Evolutionary conservation across 2,888 invertebrate species (phyloP), one percentile per base, ranked within the genome.

Genomic region (Melanotus villosus): DNA sequence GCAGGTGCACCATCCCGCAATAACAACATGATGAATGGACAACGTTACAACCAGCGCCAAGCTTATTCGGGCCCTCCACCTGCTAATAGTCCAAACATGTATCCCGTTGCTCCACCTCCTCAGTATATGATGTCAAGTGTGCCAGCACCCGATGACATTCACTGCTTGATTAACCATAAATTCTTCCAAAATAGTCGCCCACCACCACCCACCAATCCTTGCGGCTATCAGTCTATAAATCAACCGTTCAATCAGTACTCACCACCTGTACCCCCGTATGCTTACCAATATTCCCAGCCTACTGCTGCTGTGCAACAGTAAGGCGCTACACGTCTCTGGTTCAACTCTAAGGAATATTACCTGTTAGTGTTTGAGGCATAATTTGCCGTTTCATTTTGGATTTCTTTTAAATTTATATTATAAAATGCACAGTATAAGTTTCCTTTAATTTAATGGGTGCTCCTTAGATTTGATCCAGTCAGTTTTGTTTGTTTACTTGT

Each of bases 271-370:
- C 88, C 90, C 6, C 91, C 91, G 83, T 85, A 85, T 58, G 77
- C 82, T 78, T 89, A 83, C 83, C 90, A 83, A 80, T 92, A 84
- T 86, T 89, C 86, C 80, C 91, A 83, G 83, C 87, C 92, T 32
- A 90, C 92, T 47, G 90, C 92, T 47, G 85, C 86, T 32, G 92
- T 93, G 63, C 93, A 93, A 83, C 93, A 93, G 88, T 93, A 91
- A 89, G 82, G 23, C 14, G 19, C 54, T 23, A 9, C 36, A 23
- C 10, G 23, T 47, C 14, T 16, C 12, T 1, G 23, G 47, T 23
- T 3, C 3, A 45, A 18, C 12, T 18, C 52, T 30, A n/a, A 26
- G 19, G 47, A n/a, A 26, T n/a, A n/a, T n/a, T n/a, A n/a, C n/a
- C n/a, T n/a, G n/a, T n/a, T n/a, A n/a, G n/a, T n/a, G n/a, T n/a